Conservation (phyloP, 2,888 invertebrate genomes). For the Phlogophora meticulosa region DNA sequence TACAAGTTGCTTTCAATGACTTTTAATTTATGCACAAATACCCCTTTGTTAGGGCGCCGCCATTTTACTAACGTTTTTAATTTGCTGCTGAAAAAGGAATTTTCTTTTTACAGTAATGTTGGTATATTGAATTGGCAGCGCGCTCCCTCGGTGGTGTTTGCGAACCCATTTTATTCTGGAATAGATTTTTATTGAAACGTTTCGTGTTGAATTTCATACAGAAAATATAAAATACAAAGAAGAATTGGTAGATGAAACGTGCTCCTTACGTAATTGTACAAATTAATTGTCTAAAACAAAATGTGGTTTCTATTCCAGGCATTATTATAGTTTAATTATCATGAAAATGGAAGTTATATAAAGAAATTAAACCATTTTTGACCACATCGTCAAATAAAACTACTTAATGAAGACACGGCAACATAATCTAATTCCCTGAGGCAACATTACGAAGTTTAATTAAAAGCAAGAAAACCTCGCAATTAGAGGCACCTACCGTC, state of each 20-base stretch:
- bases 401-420: constrained; percentile 14
- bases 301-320: too few species aligned
- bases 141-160: constrained; percentile 23
- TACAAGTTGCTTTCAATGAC: constrained; percentile 64
- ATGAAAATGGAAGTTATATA: not conserved
- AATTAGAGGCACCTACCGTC: constrained; percentile 31
- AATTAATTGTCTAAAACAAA: not conserved
- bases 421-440: constrained; percentile 17
- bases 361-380: constrained; percentile 15
- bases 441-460: constrained; percentile 41
- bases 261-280: not conserved
- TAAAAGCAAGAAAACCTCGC: constrained; percentile 50
- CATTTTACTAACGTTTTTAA: constrained; percentile 55
- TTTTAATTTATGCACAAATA: constrained; percentile 65
- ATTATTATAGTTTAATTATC: not conserved
- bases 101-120: constrained; percentile 44
- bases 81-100: constrained; percentile 46
- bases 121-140: constrained; percentile 32
- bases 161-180: constrained; percentile 35
- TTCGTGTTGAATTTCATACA: constrained; percentile 8
- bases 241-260: not conserved
- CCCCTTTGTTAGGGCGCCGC: constrained; percentile 54
- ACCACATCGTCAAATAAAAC: constrained; percentile 13
- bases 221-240: constrained; percentile 11
- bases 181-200: constrained; percentile 37